Conservation (phyloP, 2,113 vertebrate species). For the Oceanodroma tethys region DNA sequence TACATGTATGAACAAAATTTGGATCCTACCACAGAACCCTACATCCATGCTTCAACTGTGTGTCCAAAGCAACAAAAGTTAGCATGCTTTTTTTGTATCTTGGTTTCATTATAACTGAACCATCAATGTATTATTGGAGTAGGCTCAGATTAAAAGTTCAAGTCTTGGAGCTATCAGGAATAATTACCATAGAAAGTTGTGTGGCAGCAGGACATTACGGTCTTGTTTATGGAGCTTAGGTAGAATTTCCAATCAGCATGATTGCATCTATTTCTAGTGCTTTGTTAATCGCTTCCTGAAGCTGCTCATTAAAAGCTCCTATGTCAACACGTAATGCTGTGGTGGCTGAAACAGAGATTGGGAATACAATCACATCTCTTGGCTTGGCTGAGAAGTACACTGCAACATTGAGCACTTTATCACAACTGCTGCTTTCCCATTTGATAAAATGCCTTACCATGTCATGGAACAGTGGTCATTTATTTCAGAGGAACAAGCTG, state of each 20-base stretch:
- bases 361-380: conserved; percentile 47
- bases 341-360: conserved; percentile 43
- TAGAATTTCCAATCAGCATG: conserved; percentile 67
- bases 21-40: not conserved
- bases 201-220: conserved; percentile 53
- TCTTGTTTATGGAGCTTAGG: conserved; percentile 62
- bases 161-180: conserved; percentile 36
- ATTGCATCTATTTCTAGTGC: conserved; percentile 70
- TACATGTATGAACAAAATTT: not conserved
- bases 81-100: not conserved
- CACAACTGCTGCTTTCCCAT: conserved; percentile 24
- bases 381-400: conserved; percentile 25
- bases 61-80: not conserved
- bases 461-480: conserved; percentile 37
- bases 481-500: conserved; percentile 50
- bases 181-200: conserved; percentile 53
- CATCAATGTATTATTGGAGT: not conserved
- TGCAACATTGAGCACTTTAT: conserved; percentile 10
- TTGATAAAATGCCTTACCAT: conserved; percentile 58
- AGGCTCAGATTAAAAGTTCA: conserved; percentile 36
- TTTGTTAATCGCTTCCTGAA: conserved; percentile 69
- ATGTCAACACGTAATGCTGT: conserved; percentile 49
- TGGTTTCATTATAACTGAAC: conserved; percentile 7
- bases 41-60: not conserved
- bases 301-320: conserved; percentile 62